Conservation (phyloP, 2,113 vertebrate species). For the Terrapene triunguis region DNA sequence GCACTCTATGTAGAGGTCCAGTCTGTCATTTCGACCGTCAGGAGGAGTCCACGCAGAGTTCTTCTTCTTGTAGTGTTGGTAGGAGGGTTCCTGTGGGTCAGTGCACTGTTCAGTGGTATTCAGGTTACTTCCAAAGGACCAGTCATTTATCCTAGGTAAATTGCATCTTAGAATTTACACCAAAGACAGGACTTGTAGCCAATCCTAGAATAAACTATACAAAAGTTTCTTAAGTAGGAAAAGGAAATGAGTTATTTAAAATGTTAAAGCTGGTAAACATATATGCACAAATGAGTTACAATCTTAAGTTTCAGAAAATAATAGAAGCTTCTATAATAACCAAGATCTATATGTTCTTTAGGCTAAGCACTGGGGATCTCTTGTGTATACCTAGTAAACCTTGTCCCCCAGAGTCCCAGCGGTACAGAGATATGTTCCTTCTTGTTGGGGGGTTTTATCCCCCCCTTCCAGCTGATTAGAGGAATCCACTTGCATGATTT, state of each 20-base stretch:
- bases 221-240: neutral
- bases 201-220: neutral
- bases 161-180: neutral
- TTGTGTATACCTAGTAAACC: neutral
- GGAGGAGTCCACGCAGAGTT: too few relatives aligned
- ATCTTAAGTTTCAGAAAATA: neutral
- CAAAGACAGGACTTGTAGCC: neutral
- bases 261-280: neutral
- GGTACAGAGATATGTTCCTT: neutral
- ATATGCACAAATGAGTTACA: neutral
- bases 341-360: neutral
- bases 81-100: too few relatives aligned
- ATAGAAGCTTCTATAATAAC: neutral
- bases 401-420: neutral
- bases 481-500: neutral
- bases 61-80: too few relatives aligned
- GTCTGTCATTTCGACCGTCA: too few relatives aligned
- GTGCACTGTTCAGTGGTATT: neutral
- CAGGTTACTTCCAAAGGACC: neutral
- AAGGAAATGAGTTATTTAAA: neutral
- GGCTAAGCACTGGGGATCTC: neutral
- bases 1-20: too few relatives aligned
- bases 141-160: neutral
- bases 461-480: neutral
- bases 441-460: neutral